phyloP scores from a whole-genome alignment of 2,888 invertebrate species.

The Eupithecia subfuscata region DNA sequence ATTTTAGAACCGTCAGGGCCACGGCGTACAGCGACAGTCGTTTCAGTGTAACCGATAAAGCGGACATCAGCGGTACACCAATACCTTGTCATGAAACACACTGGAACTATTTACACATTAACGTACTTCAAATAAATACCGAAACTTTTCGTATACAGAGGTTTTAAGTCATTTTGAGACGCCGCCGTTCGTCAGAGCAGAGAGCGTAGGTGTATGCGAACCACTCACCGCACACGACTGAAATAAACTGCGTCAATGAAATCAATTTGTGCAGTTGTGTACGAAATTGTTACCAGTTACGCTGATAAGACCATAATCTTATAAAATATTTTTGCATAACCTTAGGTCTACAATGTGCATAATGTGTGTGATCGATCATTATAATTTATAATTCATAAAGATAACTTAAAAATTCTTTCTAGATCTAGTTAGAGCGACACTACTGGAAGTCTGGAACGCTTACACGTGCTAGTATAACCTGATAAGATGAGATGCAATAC shows the following conservation, averaged over 20 bases:
- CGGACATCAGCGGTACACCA: background rate
- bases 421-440: slow-evolving; percentile 18
- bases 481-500: background rate
- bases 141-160: background rate
- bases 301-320: background rate
- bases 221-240: slow-evolving; percentile 54
- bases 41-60: background rate
- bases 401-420: background rate
- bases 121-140: background rate
- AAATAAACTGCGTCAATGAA: slow-evolving; percentile 64
- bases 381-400: background rate
- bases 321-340: background rate
- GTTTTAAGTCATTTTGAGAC: background rate
- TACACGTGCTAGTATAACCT: slow-evolving; percentile 25
- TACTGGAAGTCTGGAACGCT: slow-evolving; percentile 15
- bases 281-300: slow-evolving; percentile 28
- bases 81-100: background rate
- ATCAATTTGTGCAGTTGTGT: slow-evolving; percentile 53
- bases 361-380: background rate
- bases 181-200: slow-evolving; percentile 25
- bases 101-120: background rate
- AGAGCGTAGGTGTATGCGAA: slow-evolving; percentile 39
- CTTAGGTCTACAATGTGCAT: background rate
- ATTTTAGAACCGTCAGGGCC: slow-evolving; percentile 2
- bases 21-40: background rate